Base-by-base conservation (phyloP, 2,888 invertebrate species). In the Willowsia nigromaculata region DNA sequence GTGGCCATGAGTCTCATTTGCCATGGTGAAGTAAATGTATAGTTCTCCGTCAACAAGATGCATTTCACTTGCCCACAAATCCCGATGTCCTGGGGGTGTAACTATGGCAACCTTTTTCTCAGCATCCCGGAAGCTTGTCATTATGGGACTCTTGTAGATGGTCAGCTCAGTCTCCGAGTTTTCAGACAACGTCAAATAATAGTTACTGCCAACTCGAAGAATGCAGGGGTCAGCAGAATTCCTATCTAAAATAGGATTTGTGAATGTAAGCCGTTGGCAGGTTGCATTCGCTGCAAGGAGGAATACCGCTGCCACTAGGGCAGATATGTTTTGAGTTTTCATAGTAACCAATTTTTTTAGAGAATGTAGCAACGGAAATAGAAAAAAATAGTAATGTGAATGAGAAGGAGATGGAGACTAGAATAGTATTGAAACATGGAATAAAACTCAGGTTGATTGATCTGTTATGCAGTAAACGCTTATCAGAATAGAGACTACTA, bases 11-110 rank as follows among this genome's bases (percentile, higher is more conserved):
- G 27, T 83, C 9, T 22, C 22, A 18, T 53, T 68, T 18, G 53
- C 33, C 85, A 85, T 85, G 30, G 85, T 84, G 33, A 91, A 91
- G 53, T 91, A 91, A 82, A 91, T 91, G 84, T 86, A 91, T 11
- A 91, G 43, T 3, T 82, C 76, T 22, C 90, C 90, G 13, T 91
- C 56, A 1, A 91, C 88, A 43, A 53, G 13, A 47, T 91, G 91
- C 88, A 91, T 91, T 82, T 91, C 91, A 15, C 86, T 85, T 0
- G 88, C 65, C 65, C 65, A 65, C 5, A 65, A 33, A 18, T 65
- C 65, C 4, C 30, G 33, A n/a, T 65, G n/a, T 30, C 65, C 59
- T 27, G 59, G 25, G 5, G 65, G 65, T 2, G 65, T n/a, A 9
- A 5, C 5, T 9, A n/a, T n/a, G 30, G 84, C 85, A 15, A 91